Evolutionary conservation across 2,797 vertebrate genomes (phyloP), one percentile per base, ranked within the genome.

Genomic region (Tolypeutes matacus): DNA sequence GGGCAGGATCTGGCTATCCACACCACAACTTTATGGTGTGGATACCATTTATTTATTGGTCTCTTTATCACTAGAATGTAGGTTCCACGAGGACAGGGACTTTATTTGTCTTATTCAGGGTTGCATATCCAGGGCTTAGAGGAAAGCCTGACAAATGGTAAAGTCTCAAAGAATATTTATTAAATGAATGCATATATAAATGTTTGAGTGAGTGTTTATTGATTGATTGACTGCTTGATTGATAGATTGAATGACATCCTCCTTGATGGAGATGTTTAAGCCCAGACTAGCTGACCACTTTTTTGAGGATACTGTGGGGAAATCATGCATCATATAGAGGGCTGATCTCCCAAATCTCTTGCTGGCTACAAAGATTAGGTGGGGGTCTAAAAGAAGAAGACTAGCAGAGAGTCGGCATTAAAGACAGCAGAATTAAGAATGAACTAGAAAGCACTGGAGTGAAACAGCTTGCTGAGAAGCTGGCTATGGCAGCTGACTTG

Each of bases 381-480:
- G 86, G 64, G 27, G 23, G 1, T 95, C 21, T 13, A 29, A 5
- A 94, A 73, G 77, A 92, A 70, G 64, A 86, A 62, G 67, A 84
- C n/a, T 29, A 93, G 34, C 53, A 81, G 67, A 93, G 8, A n/a
- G 46, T 31, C 42, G 21, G 31, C 76, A 89, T 80, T 65, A 92
- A 92, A 94, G 86, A 76, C 36, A 92, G 87, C 27, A 90, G 60
- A 96, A 92, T 89, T 82, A 86, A 75, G 83, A 84, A 75, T 62
- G 83, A 89, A 46, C 70, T 67, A 81, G 77, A 75, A 46, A 80
- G 62, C 73, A 80, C 7, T 94, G 92, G 69, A 91, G 83, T 34
- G 67, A 96, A 94, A 86, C 86, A 77, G 86, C 73, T 86, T 97
- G 97, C 83, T 87, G 96, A 96, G 96, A 97, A 95, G 95, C 15